Conservation (phyloP, 2,797 vertebrate genomes). For the Ptychadena robeensis region DNA sequence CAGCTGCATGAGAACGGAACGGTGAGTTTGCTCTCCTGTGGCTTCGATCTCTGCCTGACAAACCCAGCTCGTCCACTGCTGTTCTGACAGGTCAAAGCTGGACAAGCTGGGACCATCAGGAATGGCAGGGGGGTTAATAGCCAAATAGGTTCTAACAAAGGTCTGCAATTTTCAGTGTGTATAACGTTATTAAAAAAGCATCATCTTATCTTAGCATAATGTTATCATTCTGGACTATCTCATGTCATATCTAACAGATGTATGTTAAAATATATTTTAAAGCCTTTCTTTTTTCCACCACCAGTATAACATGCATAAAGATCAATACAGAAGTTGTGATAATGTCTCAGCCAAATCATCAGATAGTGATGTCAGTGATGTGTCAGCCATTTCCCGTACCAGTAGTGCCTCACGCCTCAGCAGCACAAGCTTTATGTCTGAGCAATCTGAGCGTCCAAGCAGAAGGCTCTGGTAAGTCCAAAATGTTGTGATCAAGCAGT, state of each 20-base stretch:
- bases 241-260: neutral
- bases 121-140: no score
- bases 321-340: slow-evolving; percentile 92
- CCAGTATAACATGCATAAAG: slow-evolving; percentile 86
- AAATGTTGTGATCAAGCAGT: no score
- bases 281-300: slow-evolving; percentile 66
- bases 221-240: neutral
- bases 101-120: no score
- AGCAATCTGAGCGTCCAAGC: slow-evolving; percentile 92
- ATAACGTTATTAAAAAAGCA: no score
- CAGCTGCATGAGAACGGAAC: no score
- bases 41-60: no score
- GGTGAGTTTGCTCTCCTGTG: no score
- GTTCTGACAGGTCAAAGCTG: no score
- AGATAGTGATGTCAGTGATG: slow-evolving; percentile 95
- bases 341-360: slow-evolving; percentile 95
- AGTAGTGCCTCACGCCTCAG: slow-evolving; percentile 98
- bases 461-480: slow-evolving; percentile 90
- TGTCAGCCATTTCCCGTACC: slow-evolving; percentile 93
- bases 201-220: no score
- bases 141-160: neutral
- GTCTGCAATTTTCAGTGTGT: neutral
- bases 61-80: no score
- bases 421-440: slow-evolving; percentile 98
- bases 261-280: slow-evolving; percentile 10